These are phyloP conservation scores for Cyclura pinguis DNA, from an alignment of 2,797 vertebrate species.

Conservation along the genomic window DNA sequence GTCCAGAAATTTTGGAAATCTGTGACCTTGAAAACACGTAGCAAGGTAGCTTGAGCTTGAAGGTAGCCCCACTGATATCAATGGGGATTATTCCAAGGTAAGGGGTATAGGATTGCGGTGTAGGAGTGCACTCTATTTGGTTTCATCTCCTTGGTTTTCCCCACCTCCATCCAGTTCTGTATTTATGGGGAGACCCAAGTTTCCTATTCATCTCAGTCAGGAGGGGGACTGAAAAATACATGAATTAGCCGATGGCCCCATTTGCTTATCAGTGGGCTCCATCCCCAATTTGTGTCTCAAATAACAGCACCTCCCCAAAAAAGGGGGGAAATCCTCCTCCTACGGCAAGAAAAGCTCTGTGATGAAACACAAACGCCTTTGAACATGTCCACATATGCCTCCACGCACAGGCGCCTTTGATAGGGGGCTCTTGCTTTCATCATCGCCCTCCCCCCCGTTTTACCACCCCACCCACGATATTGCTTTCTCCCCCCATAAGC, in stretches of 20 bases:
- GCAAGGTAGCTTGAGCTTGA: not conserved
- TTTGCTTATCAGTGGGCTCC: not conserved
- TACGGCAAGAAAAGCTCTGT: not conserved
- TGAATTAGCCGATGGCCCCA: not conserved
- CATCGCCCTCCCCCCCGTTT: not conserved
- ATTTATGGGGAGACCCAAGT: not conserved
- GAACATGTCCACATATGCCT: not conserved
- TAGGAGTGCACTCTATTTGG: not conserved
- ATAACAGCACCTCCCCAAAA: not conserved
- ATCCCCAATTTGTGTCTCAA: not conserved
- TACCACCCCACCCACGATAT: not conserved
- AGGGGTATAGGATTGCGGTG: not conserved
- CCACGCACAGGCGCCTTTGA: constrained; percentile 3
- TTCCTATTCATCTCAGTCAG: not conserved
- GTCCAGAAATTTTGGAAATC: not conserved
- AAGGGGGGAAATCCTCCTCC: not conserved
- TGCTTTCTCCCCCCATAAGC: not conserved
- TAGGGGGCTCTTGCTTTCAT: not conserved
- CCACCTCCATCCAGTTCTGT: not conserved
- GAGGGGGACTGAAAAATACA: not conserved
- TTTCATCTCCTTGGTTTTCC: too few relatives aligned
- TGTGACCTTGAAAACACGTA: not conserved
- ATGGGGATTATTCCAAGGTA: not conserved
- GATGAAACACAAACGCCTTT: not conserved
- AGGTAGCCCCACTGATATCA: not conserved